Conservation (phyloP, 1,140 invertebrate genomes). For the Caenorhabditis briggsae region DNA sequence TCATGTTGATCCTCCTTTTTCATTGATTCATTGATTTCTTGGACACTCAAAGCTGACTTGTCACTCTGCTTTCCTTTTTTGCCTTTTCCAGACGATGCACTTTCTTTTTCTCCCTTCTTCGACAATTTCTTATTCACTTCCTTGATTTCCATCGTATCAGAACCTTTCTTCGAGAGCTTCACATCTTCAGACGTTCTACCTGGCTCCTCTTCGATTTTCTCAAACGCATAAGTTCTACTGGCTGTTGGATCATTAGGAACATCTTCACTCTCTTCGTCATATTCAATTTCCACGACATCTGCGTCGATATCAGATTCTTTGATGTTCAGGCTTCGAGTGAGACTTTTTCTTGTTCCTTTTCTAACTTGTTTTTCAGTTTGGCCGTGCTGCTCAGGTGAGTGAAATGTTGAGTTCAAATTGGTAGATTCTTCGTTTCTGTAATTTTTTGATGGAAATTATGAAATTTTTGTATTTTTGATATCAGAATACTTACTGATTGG, state of each 20-base stretch:
- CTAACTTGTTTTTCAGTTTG: constrained; percentile 38
- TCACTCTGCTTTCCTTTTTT: neutral
- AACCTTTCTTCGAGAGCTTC: neutral
- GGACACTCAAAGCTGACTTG: neutral
- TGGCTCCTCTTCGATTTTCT: constrained; percentile 45
- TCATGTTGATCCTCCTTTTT: neutral
- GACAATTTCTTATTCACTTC: constrained; percentile 7
- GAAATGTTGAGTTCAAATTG: neutral
- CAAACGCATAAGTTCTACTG: neutral
- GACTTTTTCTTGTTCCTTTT: constrained; percentile 23
- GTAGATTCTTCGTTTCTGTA: constrained; percentile 32
- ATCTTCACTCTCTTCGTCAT: constrained; percentile 20
- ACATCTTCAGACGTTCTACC: constrained; percentile 27
- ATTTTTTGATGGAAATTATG: neutral
- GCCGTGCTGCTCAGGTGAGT: neutral
- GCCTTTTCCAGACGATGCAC: neutral
- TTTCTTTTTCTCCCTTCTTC: constrained; percentile 16
- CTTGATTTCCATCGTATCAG: constrained; percentile 31
- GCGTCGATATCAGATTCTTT: constrained; percentile 46
- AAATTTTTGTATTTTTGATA: neutral
- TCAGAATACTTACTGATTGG: constrained; percentile 22
- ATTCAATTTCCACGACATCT: constrained; percentile 34
- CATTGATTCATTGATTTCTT: constrained; percentile 12
- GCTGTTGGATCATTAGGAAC: constrained; percentile 18
- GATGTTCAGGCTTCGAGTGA: constrained; percentile 29